A percentile compares a stretch with the other conserved stretches of the same genome.
Conservation (phyloP, 37 sponge, comb jelly and placozoan species). For the Aplysina aerophoba region DNA sequence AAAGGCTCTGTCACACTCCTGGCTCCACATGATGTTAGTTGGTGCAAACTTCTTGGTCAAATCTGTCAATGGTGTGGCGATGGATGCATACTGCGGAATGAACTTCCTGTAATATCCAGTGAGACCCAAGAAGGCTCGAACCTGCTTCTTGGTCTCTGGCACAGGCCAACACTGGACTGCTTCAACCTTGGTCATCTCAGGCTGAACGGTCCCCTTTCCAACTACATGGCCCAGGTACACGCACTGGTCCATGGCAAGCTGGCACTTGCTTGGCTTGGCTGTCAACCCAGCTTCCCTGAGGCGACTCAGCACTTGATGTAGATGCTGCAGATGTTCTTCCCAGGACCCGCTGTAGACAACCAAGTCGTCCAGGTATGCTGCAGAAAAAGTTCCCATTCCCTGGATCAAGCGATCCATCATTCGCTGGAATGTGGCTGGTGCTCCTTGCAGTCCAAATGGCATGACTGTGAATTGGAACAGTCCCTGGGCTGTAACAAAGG, state of each 20-base stretch:
- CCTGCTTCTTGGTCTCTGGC: conserved; percentile 45
- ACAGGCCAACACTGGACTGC: conserved; percentile 28
- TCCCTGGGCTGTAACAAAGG: conserved; percentile 62
- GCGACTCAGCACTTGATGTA: conserved; percentile 26
- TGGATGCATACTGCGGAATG: conserved; percentile 41
- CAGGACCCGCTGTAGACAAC: conserved; percentile 43
- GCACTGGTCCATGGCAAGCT: conserved; percentile 44
- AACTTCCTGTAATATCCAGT: conserved; percentile 58
- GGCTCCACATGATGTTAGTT: conserved; percentile 29
- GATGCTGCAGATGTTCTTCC: conserved; percentile 51
- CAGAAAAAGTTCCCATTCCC: conserved; percentile 28
- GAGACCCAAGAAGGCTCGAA: conserved; percentile 49
- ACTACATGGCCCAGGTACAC: conserved; percentile 66
- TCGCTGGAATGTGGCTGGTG: conserved; percentile 71
- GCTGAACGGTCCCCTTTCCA: conserved; percentile 40
- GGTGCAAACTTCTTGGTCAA: conserved; percentile 45
- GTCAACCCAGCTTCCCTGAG: conserved; percentile 49
- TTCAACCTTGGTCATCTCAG: conserved; percentile 47
- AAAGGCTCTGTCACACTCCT: conserved; percentile 30
- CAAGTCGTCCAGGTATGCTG: conserved; percentile 64
- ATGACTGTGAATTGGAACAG: conserved; percentile 64
- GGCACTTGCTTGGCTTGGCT: conserved; percentile 54
- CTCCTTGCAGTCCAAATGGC: conserved; percentile 75
- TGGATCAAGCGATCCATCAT: conserved; percentile 61
- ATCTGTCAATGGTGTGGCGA: conserved; percentile 52